Evolutionary conservation across 2,888 invertebrate genomes (phyloP), one percentile per base, ranked within the genome.

Genomic region (Chalcosyrphus nemorum): DNA sequence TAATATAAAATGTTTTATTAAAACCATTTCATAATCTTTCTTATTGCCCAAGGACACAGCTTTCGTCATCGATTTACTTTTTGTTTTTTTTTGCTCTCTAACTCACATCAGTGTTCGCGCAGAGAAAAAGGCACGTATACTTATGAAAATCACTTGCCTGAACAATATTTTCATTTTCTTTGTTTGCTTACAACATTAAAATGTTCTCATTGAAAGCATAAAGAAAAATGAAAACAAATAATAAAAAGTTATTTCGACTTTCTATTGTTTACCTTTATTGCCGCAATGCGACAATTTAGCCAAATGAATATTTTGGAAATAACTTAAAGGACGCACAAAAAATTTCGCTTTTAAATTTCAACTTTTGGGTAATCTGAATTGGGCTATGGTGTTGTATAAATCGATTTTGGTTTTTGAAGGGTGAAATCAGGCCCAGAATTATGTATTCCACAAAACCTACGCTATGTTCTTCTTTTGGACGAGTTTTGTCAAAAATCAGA

Each of bases 241-340:
- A 15, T 29, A 15, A 52, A 17, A 52, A 29, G 29, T 54, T 54
- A 4, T 9, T 29, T 29, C 9, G 52, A 9, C 11, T 29, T 6
- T 15, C 29, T 2, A 27, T 54, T 38, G 38, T 38, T 38, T 38
- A 54, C 29, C 17, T 54, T 29, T 32, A 29, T 27, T 54, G 52
- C 2, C 52, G 52, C 52, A 54, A 2, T 54, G 29, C 38, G 38
- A 38, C 57, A 38, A 19, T 38, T 57, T 38, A 21, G 9, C 47
- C 21, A n/a, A 47, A 47, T 47, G 47, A 47, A 47, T 47, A 47
- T 47, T 47, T 47, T 21, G 19, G 15, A 47, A 21, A 47, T 38
- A 38, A 38, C 4, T 38, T 38, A 13, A 38, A 38, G 38, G 24
- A 24, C n/a, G n/a, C n/a, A n/a, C n/a, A 24, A 24, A 24, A 24